A percentile compares a stretch with the other conserved stretches of the same genome.
Conservation (phyloP, 2,113 vertebrate genomes). For the Pampusana beccarii region DNA sequence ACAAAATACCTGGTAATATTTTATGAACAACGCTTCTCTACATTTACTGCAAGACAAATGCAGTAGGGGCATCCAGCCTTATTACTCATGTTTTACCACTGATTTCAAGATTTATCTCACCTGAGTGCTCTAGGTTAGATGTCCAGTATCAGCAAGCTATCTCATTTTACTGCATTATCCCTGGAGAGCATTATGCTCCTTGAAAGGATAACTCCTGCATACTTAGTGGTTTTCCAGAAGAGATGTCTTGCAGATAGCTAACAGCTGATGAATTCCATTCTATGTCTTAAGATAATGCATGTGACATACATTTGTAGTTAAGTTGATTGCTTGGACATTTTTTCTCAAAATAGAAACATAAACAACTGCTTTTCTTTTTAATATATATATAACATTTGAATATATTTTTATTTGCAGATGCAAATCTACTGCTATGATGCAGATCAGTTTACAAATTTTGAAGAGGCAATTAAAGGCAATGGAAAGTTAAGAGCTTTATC, state of each 20-base stretch:
- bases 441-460: constrained; percentile 81
- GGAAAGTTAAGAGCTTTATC: constrained; percentile 90
- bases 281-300: neutral
- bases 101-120: neutral
- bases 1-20: neutral
- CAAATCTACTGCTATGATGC: constrained; percentile 94
- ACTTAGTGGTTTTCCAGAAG: neutral
- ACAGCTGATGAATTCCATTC: neutral
- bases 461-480: constrained; percentile 85
- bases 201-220: neutral
- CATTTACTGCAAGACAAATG: neutral
- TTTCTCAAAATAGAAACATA: neutral
- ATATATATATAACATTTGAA: neutral
- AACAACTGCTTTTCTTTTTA: neutral
- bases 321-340: neutral
- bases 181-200: neutral
- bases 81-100: neutral
- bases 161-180: neutral
- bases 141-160: neutral
- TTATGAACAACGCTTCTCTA: neutral
- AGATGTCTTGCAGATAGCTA: neutral
- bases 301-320: neutral
- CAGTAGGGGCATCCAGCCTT: neutral
- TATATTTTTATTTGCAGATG: constrained; percentile 83
- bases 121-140: neutral